Evolutionary conservation across 2,113 vertebrate genomes (phyloP).

Genomic region (Neofelis nebulosa): DNA sequence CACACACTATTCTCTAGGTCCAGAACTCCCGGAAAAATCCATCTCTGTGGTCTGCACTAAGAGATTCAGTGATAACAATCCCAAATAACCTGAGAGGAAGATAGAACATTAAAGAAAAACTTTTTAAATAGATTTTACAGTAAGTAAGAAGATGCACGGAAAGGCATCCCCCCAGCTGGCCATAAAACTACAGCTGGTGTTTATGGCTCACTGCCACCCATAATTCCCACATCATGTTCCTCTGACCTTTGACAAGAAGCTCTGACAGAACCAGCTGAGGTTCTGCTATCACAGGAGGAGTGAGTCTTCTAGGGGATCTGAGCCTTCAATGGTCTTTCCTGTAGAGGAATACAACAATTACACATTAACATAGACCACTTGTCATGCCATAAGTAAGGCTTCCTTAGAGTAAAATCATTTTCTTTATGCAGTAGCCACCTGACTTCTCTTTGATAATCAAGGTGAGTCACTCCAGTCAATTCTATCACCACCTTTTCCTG

Average conservation of each 20-base stretch:
- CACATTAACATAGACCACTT: neutral
- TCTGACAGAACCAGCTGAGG: neutral
- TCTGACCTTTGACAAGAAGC: neutral
- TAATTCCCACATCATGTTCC: neutral
- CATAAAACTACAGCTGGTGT: neutral
- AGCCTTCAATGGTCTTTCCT: neutral
- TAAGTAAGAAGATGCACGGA: neutral
- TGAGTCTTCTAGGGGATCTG: neutral
- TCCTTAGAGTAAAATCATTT: neutral
- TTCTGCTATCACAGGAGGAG: neutral
- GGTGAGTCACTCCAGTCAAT: neutral
- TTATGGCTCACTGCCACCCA: neutral
- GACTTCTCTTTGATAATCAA: neutral
- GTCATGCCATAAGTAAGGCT: neutral
- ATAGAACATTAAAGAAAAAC: neutral
- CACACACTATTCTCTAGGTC: neutral
- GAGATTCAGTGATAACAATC: neutral
- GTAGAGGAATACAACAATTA: neutral
- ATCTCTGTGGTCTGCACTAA: neutral
- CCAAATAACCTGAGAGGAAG: neutral
- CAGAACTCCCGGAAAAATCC: neutral
- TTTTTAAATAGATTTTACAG: neutral
- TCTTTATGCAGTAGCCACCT: neutral
- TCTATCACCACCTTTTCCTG: neutral
- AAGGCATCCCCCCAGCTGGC: neutral